A percentile compares a stretch with the other conserved stretches of the same genome.
phyloP scores from a whole-genome alignment of 37 sponge, comb jelly and placozoan genomes.

The Halichondria panicea region DNA sequence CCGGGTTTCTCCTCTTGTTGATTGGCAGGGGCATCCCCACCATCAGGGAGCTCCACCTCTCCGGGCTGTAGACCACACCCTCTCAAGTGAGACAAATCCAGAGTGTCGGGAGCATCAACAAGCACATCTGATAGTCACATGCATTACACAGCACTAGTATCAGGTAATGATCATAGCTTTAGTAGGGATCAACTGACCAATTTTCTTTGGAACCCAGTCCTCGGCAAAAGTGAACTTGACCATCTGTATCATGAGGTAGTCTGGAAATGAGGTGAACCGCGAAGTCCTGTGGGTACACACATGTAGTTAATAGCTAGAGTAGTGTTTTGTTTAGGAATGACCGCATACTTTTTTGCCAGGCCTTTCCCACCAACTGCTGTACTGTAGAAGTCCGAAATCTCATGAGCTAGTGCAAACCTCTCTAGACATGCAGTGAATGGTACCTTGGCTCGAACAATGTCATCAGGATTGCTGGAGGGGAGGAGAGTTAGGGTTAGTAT shows the following conservation, averaged over 20 bases:
- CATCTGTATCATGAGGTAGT: conserved; percentile 88
- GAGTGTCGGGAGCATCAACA: conserved; percentile 66
- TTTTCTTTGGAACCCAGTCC: conserved; percentile 92
- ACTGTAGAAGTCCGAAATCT: conserved; percentile 70
- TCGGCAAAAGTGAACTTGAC: conserved; percentile 81
- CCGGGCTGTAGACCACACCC: conserved; percentile 81
- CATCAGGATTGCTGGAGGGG: conserved; percentile 65
- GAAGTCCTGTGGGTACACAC: conserved; percentile 34
- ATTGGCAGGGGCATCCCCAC: conserved; percentile 9
- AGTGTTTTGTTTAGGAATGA: not conserved
- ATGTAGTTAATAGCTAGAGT: not conserved
- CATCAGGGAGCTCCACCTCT: conserved; percentile 79
- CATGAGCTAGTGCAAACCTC: conserved; percentile 36
- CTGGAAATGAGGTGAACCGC: conserved; percentile 80
- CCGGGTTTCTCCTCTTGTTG: not conserved
- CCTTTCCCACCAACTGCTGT: conserved; percentile 48
- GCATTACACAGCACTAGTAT: not conserved
- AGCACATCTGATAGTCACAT: conserved; percentile 63
- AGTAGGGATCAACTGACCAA: conserved; percentile 34
- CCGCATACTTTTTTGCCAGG: conserved; percentile 44
- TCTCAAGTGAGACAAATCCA: conserved; percentile 63
- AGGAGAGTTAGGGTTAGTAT: too few species aligned
- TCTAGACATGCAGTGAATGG: conserved; percentile 64
- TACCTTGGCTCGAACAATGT: conserved; percentile 64
- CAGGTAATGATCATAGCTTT: not conserved